A percentile compares a stretch with the other conserved stretches of the same genome.
Evolutionary conservation across 2,113 vertebrate genomes (phyloP).

Genomic region (Okapia johnstoni): DNA sequence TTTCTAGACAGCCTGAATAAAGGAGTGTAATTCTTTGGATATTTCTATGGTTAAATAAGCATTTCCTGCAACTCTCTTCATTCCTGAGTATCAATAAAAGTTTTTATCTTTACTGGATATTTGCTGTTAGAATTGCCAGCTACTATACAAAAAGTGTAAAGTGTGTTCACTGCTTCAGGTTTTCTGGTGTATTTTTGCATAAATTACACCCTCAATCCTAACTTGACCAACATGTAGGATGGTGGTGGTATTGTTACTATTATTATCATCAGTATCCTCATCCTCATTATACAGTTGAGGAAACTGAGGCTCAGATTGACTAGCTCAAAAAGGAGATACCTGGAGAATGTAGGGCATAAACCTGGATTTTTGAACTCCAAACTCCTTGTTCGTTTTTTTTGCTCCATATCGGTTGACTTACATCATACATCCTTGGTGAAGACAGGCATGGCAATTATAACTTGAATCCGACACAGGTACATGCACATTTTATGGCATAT

Average conservation of each 20-base stretch:
- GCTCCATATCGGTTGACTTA: background rate
- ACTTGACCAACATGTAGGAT: background rate
- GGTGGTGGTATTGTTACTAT: background rate
- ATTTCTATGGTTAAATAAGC: background rate
- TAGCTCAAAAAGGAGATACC: background rate
- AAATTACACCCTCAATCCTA: background rate
- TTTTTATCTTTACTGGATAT: background rate
- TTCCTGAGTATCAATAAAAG: background rate
- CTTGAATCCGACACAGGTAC: background rate
- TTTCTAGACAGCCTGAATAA: slow-evolving; percentile 13
- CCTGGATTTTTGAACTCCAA: background rate
- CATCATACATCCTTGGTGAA: background rate
- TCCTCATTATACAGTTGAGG: background rate
- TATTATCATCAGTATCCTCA: background rate
- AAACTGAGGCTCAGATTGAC: background rate
- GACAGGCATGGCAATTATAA: background rate
- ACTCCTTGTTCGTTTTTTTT: background rate
- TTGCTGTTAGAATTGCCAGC: slow-evolving; percentile 6
- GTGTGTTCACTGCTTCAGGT: background rate
- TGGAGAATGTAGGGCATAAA: background rate
- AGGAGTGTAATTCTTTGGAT: background rate
- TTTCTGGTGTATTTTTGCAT: background rate
- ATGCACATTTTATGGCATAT: background rate
- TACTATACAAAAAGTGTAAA: background rate
- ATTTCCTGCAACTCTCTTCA: background rate